Conservation (phyloP, 2,797 vertebrate genomes). For the Todus mexicanus region DNA sequence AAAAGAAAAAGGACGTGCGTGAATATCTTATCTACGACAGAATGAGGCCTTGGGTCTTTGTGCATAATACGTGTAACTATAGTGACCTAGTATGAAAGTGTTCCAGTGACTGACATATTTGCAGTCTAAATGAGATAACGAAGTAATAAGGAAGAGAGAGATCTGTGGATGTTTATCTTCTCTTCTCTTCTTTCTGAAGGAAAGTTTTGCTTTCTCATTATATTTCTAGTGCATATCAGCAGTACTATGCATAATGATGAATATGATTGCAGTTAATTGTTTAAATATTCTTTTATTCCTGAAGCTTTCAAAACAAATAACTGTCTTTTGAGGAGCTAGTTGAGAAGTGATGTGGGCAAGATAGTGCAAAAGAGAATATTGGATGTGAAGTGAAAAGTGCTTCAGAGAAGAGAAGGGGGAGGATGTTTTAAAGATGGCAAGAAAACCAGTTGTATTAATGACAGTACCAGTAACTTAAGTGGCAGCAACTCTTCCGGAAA, state of each 20-base stretch:
- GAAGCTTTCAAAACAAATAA: conserved; percentile 15
- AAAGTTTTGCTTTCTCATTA: conserved; percentile 11
- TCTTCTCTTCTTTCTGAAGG: neutral
- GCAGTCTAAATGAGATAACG: conserved; percentile 16
- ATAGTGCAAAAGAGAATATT: neutral
- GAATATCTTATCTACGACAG: conserved; percentile 34
- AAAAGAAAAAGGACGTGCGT: neutral
- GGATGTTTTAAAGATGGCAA: neutral
- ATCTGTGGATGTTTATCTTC: conserved; percentile 7
- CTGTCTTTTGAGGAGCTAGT: neutral
- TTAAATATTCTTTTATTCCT: conserved; percentile 26
- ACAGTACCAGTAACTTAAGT: neutral
- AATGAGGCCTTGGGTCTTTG: conserved; percentile 44
- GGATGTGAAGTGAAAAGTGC: neutral
- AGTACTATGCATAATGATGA: neutral
- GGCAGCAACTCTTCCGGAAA: neutral
- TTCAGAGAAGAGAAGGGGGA: neutral
- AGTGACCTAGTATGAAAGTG: conserved; percentile 32
- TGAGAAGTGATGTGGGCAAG: neutral
- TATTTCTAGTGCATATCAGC: neutral
- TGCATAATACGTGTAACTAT: neutral
- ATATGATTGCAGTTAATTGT: conserved; percentile 13
- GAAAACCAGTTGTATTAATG: neutral
- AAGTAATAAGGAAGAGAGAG: neutral
- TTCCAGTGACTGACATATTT: conserved; percentile 9